phyloP scores from a whole-genome alignment of 2,797 vertebrate genomes.

The Philypnodon macrostomus region DNA sequence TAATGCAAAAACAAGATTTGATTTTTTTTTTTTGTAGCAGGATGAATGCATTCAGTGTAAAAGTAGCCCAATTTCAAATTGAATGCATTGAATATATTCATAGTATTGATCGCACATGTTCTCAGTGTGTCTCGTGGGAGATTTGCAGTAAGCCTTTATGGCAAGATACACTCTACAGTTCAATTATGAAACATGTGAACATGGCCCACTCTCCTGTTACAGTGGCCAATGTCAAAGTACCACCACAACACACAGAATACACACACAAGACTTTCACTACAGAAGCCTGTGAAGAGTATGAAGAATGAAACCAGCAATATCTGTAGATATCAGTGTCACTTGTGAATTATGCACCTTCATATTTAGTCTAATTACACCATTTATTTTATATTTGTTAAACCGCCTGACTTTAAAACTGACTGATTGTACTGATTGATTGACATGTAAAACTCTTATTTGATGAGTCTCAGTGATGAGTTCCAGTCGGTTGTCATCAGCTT shows the following conservation, averaged over 20 bases:
- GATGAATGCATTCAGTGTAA: slow-evolving; percentile 19
- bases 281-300: too few relatives aligned
- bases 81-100: slow-evolving; percentile 28
- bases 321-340: neutral
- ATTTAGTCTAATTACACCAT: slow-evolving; percentile 9
- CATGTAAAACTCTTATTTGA: neutral
- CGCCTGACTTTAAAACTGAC: slow-evolving; percentile 10
- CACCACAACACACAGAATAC: neutral
- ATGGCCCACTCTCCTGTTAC: slow-evolving; percentile 6
- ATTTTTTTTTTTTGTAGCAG: slow-evolving; percentile 15
- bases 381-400: slow-evolving; percentile 10
- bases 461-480: slow-evolving; percentile 2
- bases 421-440: slow-evolving; percentile 6
- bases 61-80: too few relatives aligned
- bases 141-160: slow-evolving; percentile 13
- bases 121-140: slow-evolving; percentile 22
- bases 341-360: slow-evolving; percentile 6
- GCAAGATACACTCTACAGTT: slow-evolving; percentile 20
- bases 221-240: slow-evolving; percentile 8
- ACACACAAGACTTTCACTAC: too few relatives aligned
- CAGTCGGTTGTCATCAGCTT: neutral
- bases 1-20: too few relatives aligned
- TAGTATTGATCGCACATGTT: slow-evolving; percentile 21
- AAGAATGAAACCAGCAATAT: neutral
- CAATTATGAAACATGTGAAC: slow-evolving; percentile 29